Percentiles rank a stretch among this genome's conserved stretches.
Evolutionary conservation across 2,113 vertebrate species (phyloP).

Genomic region (Rhinoptilus africanus): DNA sequence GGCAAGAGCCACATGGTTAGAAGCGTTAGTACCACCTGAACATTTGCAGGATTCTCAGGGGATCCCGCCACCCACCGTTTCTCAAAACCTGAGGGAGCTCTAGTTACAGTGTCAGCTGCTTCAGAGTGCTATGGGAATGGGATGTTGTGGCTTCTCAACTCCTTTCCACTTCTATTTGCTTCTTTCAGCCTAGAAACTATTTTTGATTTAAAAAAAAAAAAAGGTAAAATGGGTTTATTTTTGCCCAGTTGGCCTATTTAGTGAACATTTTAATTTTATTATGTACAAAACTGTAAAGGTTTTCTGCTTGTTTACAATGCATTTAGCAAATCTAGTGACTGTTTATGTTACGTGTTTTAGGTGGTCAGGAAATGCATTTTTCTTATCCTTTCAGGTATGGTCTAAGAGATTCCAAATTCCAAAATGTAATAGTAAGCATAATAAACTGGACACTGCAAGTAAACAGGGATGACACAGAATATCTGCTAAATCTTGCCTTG

Average conservation of each 20-base stretch:
- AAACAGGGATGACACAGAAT: not conserved
- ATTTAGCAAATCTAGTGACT: conserved; percentile 2
- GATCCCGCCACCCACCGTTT: not conserved
- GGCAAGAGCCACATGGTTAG: not conserved
- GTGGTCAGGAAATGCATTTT: not conserved
- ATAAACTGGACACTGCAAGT: conserved; percentile 11
- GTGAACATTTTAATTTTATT: not conserved
- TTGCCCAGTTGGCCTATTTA: not conserved
- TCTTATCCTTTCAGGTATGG: not conserved
- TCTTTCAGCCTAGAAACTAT: not conserved
- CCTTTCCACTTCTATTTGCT: not conserved
- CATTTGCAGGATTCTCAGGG: not conserved
- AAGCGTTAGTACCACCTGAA: conserved; percentile 22
- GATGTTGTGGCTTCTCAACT: not conserved
- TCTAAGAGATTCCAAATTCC: not conserved
- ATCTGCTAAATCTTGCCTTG: not conserved
- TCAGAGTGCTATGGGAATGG: not conserved
- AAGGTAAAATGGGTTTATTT: not conserved
- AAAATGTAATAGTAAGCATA: not conserved
- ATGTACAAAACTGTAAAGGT: not conserved
- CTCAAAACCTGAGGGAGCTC: not conserved
- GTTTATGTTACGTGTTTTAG: not conserved
- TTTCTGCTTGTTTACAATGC: not conserved
- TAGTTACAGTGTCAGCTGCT: not conserved
- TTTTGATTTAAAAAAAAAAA: not conserved